These are phyloP conservation scores for Drosophila quadrilineata DNA, from an alignment of 1,140 invertebrate genomes.

Conservation along the genomic window DNA sequence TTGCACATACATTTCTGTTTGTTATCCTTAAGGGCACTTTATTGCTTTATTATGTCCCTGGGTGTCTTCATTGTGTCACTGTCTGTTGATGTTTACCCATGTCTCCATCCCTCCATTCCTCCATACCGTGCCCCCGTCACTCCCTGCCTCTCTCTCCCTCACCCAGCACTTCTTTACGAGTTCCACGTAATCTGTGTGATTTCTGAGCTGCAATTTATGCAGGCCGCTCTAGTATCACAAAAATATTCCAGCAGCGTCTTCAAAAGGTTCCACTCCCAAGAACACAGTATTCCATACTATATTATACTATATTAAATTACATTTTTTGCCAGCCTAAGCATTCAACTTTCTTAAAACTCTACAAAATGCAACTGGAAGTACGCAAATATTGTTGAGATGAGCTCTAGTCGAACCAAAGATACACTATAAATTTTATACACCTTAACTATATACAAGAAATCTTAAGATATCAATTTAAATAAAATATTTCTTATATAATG, in stretches of 20 bases:
- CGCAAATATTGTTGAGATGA: no score
- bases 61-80: constrained; percentile 45
- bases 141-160: no score
- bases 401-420: no score
- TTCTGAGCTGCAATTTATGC: constrained; percentile 56
- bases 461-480: no score
- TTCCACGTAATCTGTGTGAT: constrained; percentile 38
- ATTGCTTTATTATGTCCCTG: constrained; percentile 73
- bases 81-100: constrained; percentile 13
- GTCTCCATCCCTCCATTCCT: background rate
- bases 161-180: background rate
- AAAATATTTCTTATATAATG: no score
- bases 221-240: constrained; percentile 13
- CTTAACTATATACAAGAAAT: no score
- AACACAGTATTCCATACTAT: no score
- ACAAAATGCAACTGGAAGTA: constrained; percentile 21
- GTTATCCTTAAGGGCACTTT: constrained; percentile 67
- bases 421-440: no score
- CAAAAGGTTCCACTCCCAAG: constrained; percentile 33
- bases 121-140: no score
- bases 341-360: constrained; percentile 12
- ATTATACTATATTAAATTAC: constrained; percentile 46
- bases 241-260: constrained; percentile 22
- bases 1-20: constrained; percentile 37
- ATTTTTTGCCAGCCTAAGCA: constrained; percentile 36